Evolutionary conservation across 2,113 vertebrate species (phyloP), one percentile per base, ranked within the genome.

Genomic region (Dicentrarchus labrax): DNA sequence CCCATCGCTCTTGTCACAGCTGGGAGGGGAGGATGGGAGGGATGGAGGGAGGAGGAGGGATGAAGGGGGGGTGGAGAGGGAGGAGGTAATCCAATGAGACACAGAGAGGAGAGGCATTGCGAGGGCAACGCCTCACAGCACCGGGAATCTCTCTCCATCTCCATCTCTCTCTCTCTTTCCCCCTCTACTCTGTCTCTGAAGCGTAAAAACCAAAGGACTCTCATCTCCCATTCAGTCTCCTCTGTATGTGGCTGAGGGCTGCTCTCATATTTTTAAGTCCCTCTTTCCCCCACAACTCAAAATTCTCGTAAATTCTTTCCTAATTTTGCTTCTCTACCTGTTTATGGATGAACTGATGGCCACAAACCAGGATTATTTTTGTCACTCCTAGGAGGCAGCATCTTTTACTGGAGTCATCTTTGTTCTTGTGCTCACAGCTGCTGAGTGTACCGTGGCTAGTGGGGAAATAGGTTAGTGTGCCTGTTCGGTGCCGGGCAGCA

Each of bases 31-130:
- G 88, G 78, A 76, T 51, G 53, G 78, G 64, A 72, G 82, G 67
- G 87, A 70, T 68, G 73, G 85, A 60, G 80, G 65, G 75, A 53
- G 72, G 76, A 38, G 75, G 50, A 21, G 36, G 53, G 64, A 21
- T 39, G 45, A 1, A 15, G 48, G 65, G 82, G 66, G 65, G 68
- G 6, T 47, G 50, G 71, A 72, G 85, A 86, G 88, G 88, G 92
- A 89, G 88, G 90, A 86, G 87, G 89, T 92, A 94, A 94, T 93
- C 92, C 93, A 95, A 91, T 94, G 93, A 95, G 93, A 94, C 92
- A 89, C 80, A 84, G 88, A 91, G 87, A 88, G 80, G 88, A 91
- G 85, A 92, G 92, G 86, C 92, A 91, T 85, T 8, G 87, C 66
- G 74, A 92, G 90, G 95, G 88, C 88, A 90, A 95, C 91, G 92